These are phyloP conservation scores for Cataglyphis livida DNA, from an alignment of 2,888 invertebrate genomes.

Conservation along the genomic window DNA sequence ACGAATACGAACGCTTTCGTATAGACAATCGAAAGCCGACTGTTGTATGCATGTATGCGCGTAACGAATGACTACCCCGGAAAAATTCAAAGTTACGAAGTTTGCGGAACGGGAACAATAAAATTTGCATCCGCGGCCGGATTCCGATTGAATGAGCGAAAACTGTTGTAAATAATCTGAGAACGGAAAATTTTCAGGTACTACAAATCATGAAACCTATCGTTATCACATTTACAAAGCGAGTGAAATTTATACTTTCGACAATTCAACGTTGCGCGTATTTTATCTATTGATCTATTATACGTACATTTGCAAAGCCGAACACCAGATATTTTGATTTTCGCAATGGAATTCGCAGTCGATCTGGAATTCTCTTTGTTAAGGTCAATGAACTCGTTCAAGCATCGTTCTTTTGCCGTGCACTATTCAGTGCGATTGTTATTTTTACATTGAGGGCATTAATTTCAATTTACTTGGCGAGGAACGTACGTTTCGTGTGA, in stretches of 20 bases:
- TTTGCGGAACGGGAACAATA: background rate
- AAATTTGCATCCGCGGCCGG: constrained; percentile 7
- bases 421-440: background rate
- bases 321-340: background rate
- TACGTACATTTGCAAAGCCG: background rate
- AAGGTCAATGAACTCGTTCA: background rate
- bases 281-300: background rate
- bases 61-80: constrained; percentile 13
- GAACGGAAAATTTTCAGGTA: background rate
- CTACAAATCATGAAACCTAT: background rate
- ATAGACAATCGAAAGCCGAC: constrained; percentile 24
- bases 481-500: background rate
- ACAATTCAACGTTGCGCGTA: no score
- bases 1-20: background rate
- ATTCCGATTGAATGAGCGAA: background rate
- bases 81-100: constrained; percentile 4
- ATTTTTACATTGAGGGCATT: background rate
- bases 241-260: background rate
- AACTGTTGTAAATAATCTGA: constrained; percentile 5
- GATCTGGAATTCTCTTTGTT: background rate
- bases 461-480: background rate
- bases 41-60: background rate
- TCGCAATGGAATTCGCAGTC: background rate
- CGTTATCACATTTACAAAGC: background rate
- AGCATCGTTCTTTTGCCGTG: background rate